Evolutionary conservation across 2,888 invertebrate genomes (phyloP).

Genomic region (Monochamus alternatus): DNA sequence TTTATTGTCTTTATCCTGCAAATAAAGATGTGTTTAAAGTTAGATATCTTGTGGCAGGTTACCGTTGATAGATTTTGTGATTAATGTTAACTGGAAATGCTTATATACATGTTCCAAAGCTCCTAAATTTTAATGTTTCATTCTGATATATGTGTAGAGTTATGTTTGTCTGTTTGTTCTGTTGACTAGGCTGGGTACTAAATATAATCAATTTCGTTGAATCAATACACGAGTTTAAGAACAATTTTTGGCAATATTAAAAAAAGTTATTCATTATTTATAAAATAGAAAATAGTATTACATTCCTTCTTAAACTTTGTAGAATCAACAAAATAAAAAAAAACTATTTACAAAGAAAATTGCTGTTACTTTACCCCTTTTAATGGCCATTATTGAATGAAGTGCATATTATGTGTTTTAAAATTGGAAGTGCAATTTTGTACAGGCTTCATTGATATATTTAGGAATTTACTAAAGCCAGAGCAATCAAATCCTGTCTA

Average conservation of each 20-base stretch:
- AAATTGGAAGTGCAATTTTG: constrained; percentile 25
- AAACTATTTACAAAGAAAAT: constrained; percentile 21
- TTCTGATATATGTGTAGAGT: constrained; percentile 34
- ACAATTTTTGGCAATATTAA: not conserved
- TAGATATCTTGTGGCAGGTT: constrained; percentile 23
- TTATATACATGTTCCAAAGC: constrained; percentile 54
- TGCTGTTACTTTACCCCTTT: constrained; percentile 26
- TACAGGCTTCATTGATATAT: constrained; percentile 18
- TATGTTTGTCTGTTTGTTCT: constrained; percentile 20
- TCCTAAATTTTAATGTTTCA: constrained; percentile 41
- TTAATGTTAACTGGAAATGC: constrained; percentile 37
- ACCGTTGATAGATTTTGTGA: constrained; percentile 11
- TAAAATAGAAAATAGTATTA: not conserved
- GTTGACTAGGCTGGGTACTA: constrained; percentile 47
- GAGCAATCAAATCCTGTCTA: not conserved
- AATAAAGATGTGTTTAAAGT: constrained; percentile 60
- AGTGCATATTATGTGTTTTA: constrained; percentile 28
- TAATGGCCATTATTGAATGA: constrained; percentile 18
- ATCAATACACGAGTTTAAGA: constrained; percentile 11
- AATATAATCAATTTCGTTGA: constrained; percentile 2
- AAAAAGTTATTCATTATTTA: not conserved
- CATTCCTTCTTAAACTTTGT: not conserved
- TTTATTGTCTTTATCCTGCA: constrained; percentile 88
- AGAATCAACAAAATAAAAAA: not conserved
- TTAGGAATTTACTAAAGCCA: constrained; percentile 23